Evolutionary conservation across 2,797 vertebrate species (phyloP), one percentile per base, ranked within the genome.

Genomic region (Lophius americanus): DNA sequence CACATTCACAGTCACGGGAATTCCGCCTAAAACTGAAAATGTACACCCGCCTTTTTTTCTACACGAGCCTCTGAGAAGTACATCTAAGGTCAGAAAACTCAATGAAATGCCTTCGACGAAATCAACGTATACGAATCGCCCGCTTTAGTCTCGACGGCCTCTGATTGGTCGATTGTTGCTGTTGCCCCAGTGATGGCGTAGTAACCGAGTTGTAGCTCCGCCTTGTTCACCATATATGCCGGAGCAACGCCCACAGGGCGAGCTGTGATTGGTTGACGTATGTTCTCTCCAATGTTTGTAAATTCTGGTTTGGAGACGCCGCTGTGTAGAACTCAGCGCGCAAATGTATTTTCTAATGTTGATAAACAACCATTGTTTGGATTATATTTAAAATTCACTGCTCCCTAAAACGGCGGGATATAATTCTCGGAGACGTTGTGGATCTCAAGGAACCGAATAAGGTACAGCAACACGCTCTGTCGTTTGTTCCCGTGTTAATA

Each of bases 161-260:
- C 74, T 82, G 66, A 94, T 95, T 94, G 92, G 93, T 69, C 71
- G 35, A 51, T 14, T 1, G 13, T 0, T 0, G 4, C 66, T 82
- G 93, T 94, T 92, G 50, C 93, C 88, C 92, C 91, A 74, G 93
- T 56, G 89, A 93, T 79, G 73, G 87, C 82, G 82, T 90, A 91
- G 91, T 88, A 91, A 88, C 90, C 39, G 60, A 56, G 82, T 73
- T 57, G 55, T 82, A 65, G 3, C 88, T 5, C 90, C 91, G 59
- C 93, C 93, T 43, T 10, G 75, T 82, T 91, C 1, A 3, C 91
- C 89, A 73, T 83, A 89, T 88, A 84, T 87, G 91, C 89, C 73
- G 59, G 41, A 51, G 32, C 62, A 39, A 67, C 85, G 54, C 87
- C 85, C 75, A 73, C 70, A 12, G 9, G 64, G 58, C 76, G 74